These are phyloP conservation scores for Sycophila texana DNA, from an alignment of 2,888 invertebrate species.

Conservation along the genomic window DNA sequence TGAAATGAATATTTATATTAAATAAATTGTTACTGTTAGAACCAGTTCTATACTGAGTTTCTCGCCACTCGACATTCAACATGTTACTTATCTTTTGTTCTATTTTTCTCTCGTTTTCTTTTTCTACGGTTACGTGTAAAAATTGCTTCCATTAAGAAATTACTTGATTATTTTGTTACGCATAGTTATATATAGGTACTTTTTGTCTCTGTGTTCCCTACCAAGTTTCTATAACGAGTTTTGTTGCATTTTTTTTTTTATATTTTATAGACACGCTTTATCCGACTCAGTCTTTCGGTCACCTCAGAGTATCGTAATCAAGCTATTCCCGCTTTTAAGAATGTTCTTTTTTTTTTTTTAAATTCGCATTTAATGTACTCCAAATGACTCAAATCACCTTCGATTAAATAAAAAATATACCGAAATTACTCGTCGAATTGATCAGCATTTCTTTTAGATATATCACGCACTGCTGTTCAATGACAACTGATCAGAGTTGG, in stretches of 20 bases:
- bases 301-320: slow-evolving; percentile 41
- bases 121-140: slow-evolving; percentile 50
- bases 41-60: slow-evolving; percentile 48
- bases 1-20: slow-evolving; percentile 26
- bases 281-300: slow-evolving; percentile 57
- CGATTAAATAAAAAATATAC: slow-evolving; percentile 41
- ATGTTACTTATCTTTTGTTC: slow-evolving; percentile 32
- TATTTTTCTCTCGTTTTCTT: slow-evolving; percentile 19
- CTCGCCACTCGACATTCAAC: slow-evolving; percentile 57
- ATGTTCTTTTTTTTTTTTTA: slow-evolving; percentile 33
- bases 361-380: slow-evolving; percentile 26
- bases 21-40: slow-evolving; percentile 33
- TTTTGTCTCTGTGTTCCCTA: slow-evolving; percentile 25
- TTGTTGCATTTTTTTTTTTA: slow-evolving; percentile 20
- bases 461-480: slow-evolving; percentile 42
- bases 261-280: slow-evolving; percentile 48
- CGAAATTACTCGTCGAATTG: slow-evolving; percentile 37
- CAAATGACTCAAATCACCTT: slow-evolving; percentile 13
- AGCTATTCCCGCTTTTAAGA: slow-evolving; percentile 45
- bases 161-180: slow-evolving; percentile 41
- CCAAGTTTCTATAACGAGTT: slow-evolving; percentile 24
- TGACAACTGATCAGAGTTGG: slow-evolving; percentile 52
- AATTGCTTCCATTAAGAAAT: slow-evolving; percentile 50
- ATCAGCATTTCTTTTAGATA: slow-evolving; percentile 36
- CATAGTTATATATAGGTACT: slow-evolving; percentile 30